Conservation (phyloP, 2,888 invertebrate species). For the Alloplasta piceator region DNA sequence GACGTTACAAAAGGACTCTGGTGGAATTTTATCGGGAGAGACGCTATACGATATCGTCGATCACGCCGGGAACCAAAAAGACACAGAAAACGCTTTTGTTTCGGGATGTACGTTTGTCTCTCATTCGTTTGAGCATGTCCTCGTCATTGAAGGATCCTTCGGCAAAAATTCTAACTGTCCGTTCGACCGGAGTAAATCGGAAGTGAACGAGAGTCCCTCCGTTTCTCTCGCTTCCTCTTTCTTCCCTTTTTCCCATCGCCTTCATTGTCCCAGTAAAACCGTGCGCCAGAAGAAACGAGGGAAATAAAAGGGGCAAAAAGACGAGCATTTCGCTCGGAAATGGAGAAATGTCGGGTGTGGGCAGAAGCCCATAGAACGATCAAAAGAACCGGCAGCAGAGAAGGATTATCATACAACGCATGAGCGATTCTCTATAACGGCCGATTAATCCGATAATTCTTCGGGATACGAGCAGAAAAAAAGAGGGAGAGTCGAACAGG, state of each 20-base stretch:
- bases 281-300: conserved; percentile 7
- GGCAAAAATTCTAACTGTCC: conserved; percentile 39
- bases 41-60: no score
- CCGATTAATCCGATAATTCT: conserved; percentile 64
- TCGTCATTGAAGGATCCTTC: conserved; percentile 32
- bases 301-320: conserved; percentile 1
- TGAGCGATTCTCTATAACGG: conserved; percentile 54
- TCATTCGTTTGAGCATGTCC: conserved; percentile 12
- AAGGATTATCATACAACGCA: conserved; percentile 57
- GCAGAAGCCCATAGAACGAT: conserved; percentile 29
- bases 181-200: conserved; percentile 23
- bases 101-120: background rate
- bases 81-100: background rate
- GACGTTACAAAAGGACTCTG: no score
- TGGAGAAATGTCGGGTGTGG: background rate
- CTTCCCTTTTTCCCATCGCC: no score
- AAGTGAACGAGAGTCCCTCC: conserved; percentile 20
- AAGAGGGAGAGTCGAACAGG: conserved; percentile 18
- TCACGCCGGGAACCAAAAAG: background rate
- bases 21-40: no score
- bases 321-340: conserved; percentile 11
- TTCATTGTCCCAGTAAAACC: conserved; percentile 23
- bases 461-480: conserved; percentile 31
- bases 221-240: background rate
- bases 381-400: conserved; percentile 28